Base-by-base conservation (phyloP, 2,888 invertebrate species). In the Brenthis daphne region DNA sequence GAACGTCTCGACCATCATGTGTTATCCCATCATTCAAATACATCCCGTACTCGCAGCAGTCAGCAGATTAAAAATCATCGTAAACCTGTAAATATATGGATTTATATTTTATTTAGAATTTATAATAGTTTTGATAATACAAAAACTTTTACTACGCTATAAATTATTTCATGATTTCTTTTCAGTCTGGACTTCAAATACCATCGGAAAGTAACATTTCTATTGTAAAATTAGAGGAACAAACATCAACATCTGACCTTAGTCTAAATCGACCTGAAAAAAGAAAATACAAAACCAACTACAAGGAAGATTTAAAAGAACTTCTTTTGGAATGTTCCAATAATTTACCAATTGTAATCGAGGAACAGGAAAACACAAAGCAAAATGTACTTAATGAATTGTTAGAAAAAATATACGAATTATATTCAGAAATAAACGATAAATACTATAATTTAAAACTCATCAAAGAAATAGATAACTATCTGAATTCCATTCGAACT, bases 301-400 rank as follows among this genome's bases (percentile, higher is more conserved):
- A 82, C 13, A 81, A 77, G 64, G 76, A 82, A 14, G 67, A 73
- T 54, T 67, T 87, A 24, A 74, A 77, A 58, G 71, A 67, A 51
- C 75, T 76, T 72, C 75, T 85, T 6, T 64, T 71, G 8, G 74
- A 79, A 50, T 87, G 86, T 83, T 69, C 83, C 0, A 72, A 79
- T 61, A 76, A 79, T 12, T 72, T 88, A 61, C 86, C 84, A 79
- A 79, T 68, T 76, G 72, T 14, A 72, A 77, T 66, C 47, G 73
- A 3, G 75, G 69, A 53, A 1, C 73, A 75, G 6, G 77, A 80
- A 71, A 71, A 79, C 61, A 63, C 80, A 48, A 82, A 77, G 71
- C 75, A 79, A 8, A 78, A 80, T 51, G 65, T 79, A 12, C 71
- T 83, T 0, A 78, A 80, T 50, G 70, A 79, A 47, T 76, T 89